phyloP scores from a whole-genome alignment of 1,140 invertebrate species.

The Mycetomoellerius zeteki region DNA sequence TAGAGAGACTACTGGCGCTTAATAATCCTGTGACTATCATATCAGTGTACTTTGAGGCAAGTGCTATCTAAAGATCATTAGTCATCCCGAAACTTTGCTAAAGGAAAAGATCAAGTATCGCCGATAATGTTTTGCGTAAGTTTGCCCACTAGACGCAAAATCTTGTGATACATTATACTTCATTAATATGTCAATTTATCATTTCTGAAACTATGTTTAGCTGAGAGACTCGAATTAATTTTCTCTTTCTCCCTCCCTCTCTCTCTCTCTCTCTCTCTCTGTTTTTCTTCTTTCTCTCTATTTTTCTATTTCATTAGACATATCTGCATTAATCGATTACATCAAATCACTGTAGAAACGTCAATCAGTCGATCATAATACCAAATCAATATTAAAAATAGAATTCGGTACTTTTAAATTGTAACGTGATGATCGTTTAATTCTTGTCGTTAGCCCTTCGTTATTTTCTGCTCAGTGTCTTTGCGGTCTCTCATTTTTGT shows the following conservation, averaged over 20 bases:
- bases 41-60: not conserved
- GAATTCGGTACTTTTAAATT: constrained; percentile 3
- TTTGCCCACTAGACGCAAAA: constrained; percentile 10
- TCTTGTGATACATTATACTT: constrained; percentile 16
- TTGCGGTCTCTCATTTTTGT: constrained; percentile 33
- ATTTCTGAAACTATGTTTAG: not conserved
- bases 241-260: not conserved
- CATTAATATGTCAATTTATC: constrained; percentile 44
- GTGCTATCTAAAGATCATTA: constrained; percentile 39
- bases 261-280: not conserved
- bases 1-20: not conserved
- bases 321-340: not conserved
- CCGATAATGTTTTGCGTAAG: constrained; percentile 37
- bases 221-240: not conserved
- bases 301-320: not conserved
- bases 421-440: constrained; percentile 72
- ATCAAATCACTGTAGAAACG: not conserved
- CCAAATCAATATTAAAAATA: not conserved
- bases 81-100: constrained; percentile 40
- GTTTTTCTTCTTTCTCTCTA: not conserved
- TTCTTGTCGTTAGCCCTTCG: constrained; percentile 73
- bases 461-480: constrained; percentile 51
- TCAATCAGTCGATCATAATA: not conserved
- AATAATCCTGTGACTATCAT: constrained; percentile 26
- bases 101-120: constrained; percentile 17